phyloP scores from a whole-genome alignment of 1,140 invertebrate species.

The Drosophila sp. region DNA sequence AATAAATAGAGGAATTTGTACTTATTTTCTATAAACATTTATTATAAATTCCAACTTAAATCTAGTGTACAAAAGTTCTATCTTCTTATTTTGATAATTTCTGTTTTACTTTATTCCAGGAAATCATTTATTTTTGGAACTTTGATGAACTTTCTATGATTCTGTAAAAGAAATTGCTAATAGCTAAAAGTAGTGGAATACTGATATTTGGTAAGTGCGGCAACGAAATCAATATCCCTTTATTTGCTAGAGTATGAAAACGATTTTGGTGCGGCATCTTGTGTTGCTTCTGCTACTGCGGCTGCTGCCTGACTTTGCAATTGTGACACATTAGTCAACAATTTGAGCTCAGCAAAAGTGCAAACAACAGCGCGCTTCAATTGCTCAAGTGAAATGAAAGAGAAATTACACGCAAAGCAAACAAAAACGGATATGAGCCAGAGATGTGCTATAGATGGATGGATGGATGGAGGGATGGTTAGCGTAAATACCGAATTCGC shows the following conservation, averaged over 20 bases:
- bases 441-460: constrained; percentile 53
- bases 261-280: neutral
- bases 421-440: constrained; percentile 70
- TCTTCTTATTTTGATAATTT: no score
- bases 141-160: no score
- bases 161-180: no score
- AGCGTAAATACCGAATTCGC: constrained; percentile 36
- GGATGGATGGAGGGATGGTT: constrained; percentile 21
- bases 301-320: constrained; percentile 67
- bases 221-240: neutral
- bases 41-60: no score
- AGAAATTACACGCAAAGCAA: constrained; percentile 78
- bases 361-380: constrained; percentile 80
- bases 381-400: constrained; percentile 82
- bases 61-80: no score
- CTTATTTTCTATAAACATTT: no score
- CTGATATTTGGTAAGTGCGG: no score
- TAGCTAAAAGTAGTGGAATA: no score
- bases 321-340: constrained; percentile 82
- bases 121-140: no score
- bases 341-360: constrained; percentile 82
- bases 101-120: no score
- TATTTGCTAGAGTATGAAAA: neutral
- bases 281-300: neutral
- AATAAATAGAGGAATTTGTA: no score